Evolutionary conservation across 2,888 invertebrate genomes (phyloP).

Genomic region (Drosophila austrosaltans): DNA sequence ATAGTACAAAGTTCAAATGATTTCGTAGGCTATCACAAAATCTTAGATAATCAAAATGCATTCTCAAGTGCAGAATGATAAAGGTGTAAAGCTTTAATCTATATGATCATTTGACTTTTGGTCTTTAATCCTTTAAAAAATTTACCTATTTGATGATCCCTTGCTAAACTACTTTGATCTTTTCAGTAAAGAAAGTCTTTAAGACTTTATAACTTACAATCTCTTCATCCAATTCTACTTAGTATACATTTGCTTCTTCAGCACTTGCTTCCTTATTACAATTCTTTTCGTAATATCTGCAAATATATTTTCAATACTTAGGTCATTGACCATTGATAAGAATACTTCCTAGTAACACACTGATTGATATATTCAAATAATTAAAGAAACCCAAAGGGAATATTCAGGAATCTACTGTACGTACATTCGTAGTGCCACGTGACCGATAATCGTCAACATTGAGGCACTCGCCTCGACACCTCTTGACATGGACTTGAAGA

Average conservation of each 20-base stretch:
- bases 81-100: too few species aligned
- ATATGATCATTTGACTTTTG: too few species aligned
- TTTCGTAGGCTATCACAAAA: background rate
- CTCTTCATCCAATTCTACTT: too few species aligned
- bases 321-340: conserved; percentile 6
- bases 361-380: conserved; percentile 5
- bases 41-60: background rate
- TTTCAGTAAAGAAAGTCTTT: too few species aligned
- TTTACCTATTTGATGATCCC: too few species aligned
- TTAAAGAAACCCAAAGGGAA: background rate
- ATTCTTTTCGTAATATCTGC: background rate
- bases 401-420: background rate
- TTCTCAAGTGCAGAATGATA: background rate
- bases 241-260: too few species aligned
- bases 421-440: background rate
- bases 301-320: background rate
- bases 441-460: background rate
- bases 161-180: too few species aligned
- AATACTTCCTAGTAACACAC: conserved; percentile 4
- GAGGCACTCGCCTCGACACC: conserved; percentile 36
- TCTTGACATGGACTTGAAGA: conserved; percentile 53
- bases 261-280: too few species aligned
- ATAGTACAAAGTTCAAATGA: background rate
- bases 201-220: too few species aligned
- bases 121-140: too few species aligned